These are phyloP conservation scores for Dromaius novaehollandiae DNA, from an alignment of 2,113 vertebrate species.

Conservation along the genomic window DNA sequence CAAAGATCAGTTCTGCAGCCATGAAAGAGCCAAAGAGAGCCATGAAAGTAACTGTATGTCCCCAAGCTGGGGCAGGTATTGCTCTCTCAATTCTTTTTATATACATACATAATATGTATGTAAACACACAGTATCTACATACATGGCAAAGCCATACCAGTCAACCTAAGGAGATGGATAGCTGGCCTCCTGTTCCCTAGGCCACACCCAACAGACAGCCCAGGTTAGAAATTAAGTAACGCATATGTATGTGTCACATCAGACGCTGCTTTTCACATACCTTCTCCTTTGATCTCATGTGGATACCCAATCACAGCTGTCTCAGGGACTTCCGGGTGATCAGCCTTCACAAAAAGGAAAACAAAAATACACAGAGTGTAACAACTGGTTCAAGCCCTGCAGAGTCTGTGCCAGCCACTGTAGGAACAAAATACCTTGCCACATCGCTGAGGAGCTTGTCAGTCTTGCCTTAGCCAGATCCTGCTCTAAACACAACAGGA, in stretches of 20 bases:
- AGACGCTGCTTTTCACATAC: conserved; percentile 68
- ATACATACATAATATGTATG: no score
- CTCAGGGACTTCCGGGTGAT: conserved; percentile 90
- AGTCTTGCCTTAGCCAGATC: background rate
- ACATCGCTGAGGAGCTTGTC: background rate
- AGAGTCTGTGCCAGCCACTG: background rate
- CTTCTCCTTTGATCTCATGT: conserved; percentile 92
- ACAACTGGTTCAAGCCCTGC: background rate
- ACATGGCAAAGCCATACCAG: background rate
- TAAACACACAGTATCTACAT: background rate
- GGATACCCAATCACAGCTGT: conserved; percentile 89
- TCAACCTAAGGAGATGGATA: background rate
- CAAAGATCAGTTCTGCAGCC: background rate
- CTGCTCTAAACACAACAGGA: background rate
- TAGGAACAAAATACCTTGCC: background rate
- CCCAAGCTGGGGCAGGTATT: background rate
- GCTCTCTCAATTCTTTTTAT: background rate
- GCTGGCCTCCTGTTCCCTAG: background rate
- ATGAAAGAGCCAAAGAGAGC: background rate
- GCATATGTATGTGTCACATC: background rate
- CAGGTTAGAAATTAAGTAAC: background rate
- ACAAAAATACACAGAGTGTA: background rate
- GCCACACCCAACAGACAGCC: background rate
- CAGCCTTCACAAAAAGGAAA: conserved; percentile 76
- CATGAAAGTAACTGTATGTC: background rate